Conservation (phyloP, 2,888 invertebrate species). For the Agelastica alni region DNA sequence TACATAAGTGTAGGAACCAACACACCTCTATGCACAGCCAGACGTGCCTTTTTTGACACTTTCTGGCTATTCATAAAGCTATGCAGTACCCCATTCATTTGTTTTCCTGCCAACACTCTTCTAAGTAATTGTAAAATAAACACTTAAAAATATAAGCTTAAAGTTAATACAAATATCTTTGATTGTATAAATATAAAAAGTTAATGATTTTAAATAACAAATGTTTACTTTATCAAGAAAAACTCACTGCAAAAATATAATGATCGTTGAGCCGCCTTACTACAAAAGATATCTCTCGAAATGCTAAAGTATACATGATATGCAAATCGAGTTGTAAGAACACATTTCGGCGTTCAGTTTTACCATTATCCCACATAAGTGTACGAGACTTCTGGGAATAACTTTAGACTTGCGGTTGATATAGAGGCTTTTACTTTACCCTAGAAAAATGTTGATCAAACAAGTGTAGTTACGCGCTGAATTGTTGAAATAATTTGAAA, state of each 20-base stretch:
- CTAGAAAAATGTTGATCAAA: conserved; percentile 16
- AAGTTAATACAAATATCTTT: too few relatives aligned
- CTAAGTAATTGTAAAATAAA: too few relatives aligned
- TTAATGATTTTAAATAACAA: too few relatives aligned
- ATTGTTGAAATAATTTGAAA: conserved; percentile 11
- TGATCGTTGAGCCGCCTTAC: background rate
- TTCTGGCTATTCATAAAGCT: too few relatives aligned
- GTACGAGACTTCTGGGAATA: conserved; percentile 29
- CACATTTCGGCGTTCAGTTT: conserved; percentile 29
- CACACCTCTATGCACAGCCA: too few relatives aligned
- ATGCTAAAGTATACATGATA: conserved; percentile 29
- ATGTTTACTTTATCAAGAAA: background rate
- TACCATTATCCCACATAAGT: conserved; percentile 31
- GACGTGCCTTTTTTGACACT: too few relatives aligned
- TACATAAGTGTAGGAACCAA: too few relatives aligned
- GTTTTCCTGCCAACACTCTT: too few relatives aligned
- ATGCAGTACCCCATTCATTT: too few relatives aligned
- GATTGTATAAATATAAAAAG: too few relatives aligned
- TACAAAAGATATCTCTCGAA: background rate
- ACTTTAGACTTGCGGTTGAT: conserved; percentile 21
- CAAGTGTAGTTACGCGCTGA: conserved; percentile 8
- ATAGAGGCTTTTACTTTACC: conserved; percentile 13
- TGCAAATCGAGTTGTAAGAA: conserved; percentile 32
- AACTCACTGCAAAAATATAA: conserved; percentile 4
- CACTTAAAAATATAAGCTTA: too few relatives aligned